Base-by-base conservation (phyloP, 2,888 invertebrate genomes). In the Trichopria drosophilae region DNA sequence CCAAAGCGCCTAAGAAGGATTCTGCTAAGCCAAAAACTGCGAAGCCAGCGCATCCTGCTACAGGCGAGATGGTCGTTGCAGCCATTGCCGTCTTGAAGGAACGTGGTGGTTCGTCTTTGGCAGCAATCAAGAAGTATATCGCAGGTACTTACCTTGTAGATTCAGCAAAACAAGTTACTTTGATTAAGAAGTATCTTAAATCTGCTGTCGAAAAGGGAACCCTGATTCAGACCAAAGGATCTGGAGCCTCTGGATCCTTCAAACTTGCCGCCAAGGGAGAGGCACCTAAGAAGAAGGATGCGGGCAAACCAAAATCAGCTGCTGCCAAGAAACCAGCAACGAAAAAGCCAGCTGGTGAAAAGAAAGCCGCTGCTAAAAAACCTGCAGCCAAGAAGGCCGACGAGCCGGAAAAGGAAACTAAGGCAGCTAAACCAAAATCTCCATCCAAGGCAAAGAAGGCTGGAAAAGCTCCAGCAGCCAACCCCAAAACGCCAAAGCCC, bases 51-150 rank as follows among this genome's bases (percentile, higher is more conserved):
- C 82, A 81, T 67, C 82, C 82, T 1, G 75, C 73, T 16, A 79
- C 79, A 1, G 66, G 79, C 1, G 75, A 76, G 28, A 82, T 85
- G 83, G 84, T 85, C 1, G 79, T 77, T 59, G 74, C 72, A 26
- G 84, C 85, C 3, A 79, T 82, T 41, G 73, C 71, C 50, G 70
- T 73, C 44, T 65, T 82, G 36, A 80, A 81, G 61, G 81, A 82
- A 61, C 78, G 81, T 19, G 79, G 79, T 46, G 85, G 85, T 24
- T 84, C 83, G 1, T 83, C 83, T 1, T 62, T 72, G 57, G 78
- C 69, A 66, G 81, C 81, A 2, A 84, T 85, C 67, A 85, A 83
- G 68, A 85, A 85, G 65, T 85, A 82, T 67, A 79, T 86, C 36
- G 71, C 78, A 7, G 75, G 78, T 19, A 81, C 78, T 49, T 83